Percentiles rank a stretch among this genome's conserved stretches.
Conservation (phyloP, 2,888 invertebrate genomes). For the Trachelus stipa region DNA sequence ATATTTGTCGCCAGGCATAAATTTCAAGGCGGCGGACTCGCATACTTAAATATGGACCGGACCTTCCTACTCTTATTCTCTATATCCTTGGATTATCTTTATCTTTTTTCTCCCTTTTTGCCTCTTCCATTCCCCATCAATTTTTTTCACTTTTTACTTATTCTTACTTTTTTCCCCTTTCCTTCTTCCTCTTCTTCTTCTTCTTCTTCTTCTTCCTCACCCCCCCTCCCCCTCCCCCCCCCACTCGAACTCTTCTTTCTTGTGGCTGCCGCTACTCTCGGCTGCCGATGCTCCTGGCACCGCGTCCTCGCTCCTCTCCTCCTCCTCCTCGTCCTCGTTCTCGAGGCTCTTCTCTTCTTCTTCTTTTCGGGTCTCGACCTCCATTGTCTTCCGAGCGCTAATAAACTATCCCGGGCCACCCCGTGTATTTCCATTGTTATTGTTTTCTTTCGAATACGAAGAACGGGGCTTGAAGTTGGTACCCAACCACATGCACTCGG, state of each 20-base stretch:
- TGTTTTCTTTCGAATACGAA: slow-evolving; percentile 35
- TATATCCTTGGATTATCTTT: slow-evolving; percentile 13
- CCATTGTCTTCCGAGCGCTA: slow-evolving; percentile 64
- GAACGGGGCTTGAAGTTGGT: too few relatives aligned
- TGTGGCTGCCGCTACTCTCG: slow-evolving; percentile 30
- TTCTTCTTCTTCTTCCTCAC: slow-evolving; percentile 20
- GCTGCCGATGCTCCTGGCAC: slow-evolving; percentile 10
- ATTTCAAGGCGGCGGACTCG: slow-evolving; percentile 58
- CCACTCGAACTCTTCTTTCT: slow-evolving; percentile 35
- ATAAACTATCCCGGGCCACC: slow-evolving; percentile 64
- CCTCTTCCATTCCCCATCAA: slow-evolving; percentile 23
- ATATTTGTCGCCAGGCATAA: slow-evolving; percentile 64
- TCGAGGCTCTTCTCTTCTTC: slow-evolving; percentile 36
- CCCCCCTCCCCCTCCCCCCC: slow-evolving; percentile 22
- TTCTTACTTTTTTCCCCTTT: slow-evolving; percentile 4
- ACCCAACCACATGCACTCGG: too few relatives aligned
- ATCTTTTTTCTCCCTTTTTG: slow-evolving; percentile 22
- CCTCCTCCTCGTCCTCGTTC: slow-evolving; percentile 28
- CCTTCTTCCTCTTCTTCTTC: slow-evolving; percentile 18
- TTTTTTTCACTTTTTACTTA: slow-evolving; percentile 14
- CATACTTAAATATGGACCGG: slow-evolving; percentile 63
- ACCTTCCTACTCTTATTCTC: slow-evolving; percentile 35
- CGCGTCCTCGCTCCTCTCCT: background rate
- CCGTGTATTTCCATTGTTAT: slow-evolving; percentile 55
- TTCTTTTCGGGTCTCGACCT: slow-evolving; percentile 65